A percentile compares a stretch with the other conserved stretches of the same genome.
phyloP scores from a whole-genome alignment of 2,113 vertebrate genomes.

The Sorex fumeus region DNA sequence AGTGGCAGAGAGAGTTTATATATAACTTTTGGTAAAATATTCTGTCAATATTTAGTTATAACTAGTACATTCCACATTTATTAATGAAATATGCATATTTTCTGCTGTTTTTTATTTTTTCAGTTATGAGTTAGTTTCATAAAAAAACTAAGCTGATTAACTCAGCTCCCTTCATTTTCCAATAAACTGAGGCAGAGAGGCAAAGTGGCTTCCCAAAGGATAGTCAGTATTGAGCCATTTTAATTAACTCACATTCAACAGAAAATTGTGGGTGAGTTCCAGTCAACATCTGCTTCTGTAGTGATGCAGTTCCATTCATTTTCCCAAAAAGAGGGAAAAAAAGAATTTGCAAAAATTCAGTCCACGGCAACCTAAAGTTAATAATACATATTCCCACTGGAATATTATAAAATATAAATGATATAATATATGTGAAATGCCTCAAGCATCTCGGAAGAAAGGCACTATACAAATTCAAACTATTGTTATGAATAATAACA shows the following conservation, averaged over 20 bases:
- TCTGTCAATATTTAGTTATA: conserved; percentile 69
- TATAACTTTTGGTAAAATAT: conserved; percentile 68
- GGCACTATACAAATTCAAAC: conserved; percentile 63
- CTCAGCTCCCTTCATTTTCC: conserved; percentile 42
- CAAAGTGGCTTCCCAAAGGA: conserved; percentile 64
- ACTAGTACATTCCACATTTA: conserved; percentile 56
- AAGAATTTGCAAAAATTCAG: conserved; percentile 70
- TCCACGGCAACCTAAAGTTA: conserved; percentile 72
- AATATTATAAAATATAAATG: conserved; percentile 80
- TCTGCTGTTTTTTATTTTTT: conserved; percentile 42
- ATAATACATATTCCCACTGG: conserved; percentile 75
- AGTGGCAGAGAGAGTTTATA: conserved; percentile 57
- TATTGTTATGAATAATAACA: conserved; percentile 77
- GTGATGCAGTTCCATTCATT: conserved; percentile 56
- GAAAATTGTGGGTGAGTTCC: conserved; percentile 65
- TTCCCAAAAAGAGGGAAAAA: conserved; percentile 65
- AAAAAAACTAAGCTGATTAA: conserved; percentile 49
- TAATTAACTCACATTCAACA: conserved; percentile 58
- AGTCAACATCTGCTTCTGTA: conserved; percentile 61
- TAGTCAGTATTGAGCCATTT: conserved; percentile 53
- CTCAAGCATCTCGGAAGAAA: conserved; percentile 75
- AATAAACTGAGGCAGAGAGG: conserved; percentile 70
- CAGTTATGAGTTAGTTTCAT: conserved; percentile 55
- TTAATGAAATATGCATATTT: conserved; percentile 62
- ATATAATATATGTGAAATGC: conserved; percentile 80